phyloP scores from a whole-genome alignment of 2,113 vertebrate genomes.

The Todiramphus chloris region DNA sequence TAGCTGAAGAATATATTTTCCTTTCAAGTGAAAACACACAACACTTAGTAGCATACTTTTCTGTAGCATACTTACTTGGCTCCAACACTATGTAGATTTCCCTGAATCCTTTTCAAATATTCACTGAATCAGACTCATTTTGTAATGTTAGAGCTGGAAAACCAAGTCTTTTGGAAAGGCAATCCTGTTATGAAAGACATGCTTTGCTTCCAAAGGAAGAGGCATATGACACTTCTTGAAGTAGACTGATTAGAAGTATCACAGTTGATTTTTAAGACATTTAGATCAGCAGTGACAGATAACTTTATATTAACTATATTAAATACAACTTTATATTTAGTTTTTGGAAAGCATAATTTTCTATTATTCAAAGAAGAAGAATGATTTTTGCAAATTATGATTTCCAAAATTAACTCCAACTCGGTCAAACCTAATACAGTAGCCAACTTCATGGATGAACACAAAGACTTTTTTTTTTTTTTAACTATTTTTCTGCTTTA shows the following conservation, averaged over 20 bases:
- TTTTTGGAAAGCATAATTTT: background rate
- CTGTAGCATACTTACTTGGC: background rate
- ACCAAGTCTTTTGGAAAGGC: background rate
- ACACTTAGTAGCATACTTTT: background rate
- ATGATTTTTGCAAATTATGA: background rate
- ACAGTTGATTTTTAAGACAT: background rate
- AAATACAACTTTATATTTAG: background rate
- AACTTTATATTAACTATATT: background rate
- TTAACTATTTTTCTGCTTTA: background rate
- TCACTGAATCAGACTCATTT: background rate
- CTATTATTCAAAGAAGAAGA: background rate
- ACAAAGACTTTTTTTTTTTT: background rate
- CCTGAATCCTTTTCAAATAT: background rate
- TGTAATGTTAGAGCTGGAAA: background rate
- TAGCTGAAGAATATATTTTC: background rate
- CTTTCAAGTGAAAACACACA: background rate
- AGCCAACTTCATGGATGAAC: background rate
- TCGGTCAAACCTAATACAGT: too few species aligned
- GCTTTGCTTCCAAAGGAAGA: background rate
- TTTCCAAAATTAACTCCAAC: background rate
- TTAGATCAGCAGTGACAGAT: background rate
- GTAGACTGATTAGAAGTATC: background rate
- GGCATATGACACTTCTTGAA: background rate
- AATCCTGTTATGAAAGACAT: background rate
- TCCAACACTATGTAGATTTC: background rate